phyloP scores from a whole-genome alignment of 2,888 invertebrate genomes.

The Drosophila longiperda region DNA sequence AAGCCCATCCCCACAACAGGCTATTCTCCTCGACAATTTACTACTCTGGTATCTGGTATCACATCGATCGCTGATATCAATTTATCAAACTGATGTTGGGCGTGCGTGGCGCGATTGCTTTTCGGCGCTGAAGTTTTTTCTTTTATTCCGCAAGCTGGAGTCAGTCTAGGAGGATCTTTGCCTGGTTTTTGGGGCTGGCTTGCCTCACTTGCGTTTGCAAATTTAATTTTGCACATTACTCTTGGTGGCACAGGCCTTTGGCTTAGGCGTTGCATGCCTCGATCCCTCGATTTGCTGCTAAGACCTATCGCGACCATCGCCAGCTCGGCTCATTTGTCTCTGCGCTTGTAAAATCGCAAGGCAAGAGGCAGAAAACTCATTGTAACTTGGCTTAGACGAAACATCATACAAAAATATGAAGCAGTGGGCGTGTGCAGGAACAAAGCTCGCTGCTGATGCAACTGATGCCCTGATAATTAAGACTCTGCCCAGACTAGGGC shows the following conservation, averaged over 20 bases:
- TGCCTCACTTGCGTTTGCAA: conserved; percentile 63
- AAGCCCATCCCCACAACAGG: conserved; percentile 39
- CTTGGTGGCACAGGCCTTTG: conserved; percentile 71
- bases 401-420: conserved; percentile 56
- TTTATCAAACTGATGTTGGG: conserved; percentile 84
- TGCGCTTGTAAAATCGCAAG: conserved; percentile 70
- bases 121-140: conserved; percentile 57
- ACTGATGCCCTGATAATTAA: conserved; percentile 43
- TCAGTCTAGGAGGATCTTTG: conserved; percentile 19
- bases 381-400: conserved; percentile 59
- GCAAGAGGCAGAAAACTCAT: conserved; percentile 22
- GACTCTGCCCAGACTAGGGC: conserved; percentile 23
- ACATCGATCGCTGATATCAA: conserved; percentile 84
- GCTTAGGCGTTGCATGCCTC: conserved; percentile 63
- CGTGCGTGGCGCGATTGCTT: conserved; percentile 81
- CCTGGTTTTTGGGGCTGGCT: conserved; percentile 1
- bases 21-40: conserved; percentile 42
- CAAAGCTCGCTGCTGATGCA: conserved; percentile 29
- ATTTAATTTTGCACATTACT: conserved; percentile 78
- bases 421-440: conserved; percentile 71
- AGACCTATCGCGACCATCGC: conserved; percentile 59
- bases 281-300: conserved; percentile 31
- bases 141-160: neutral
- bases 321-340: conserved; percentile 71
- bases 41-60: conserved; percentile 45